Conservation (phyloP, 2,888 invertebrate species). For the Rhodophaea formosa region DNA sequence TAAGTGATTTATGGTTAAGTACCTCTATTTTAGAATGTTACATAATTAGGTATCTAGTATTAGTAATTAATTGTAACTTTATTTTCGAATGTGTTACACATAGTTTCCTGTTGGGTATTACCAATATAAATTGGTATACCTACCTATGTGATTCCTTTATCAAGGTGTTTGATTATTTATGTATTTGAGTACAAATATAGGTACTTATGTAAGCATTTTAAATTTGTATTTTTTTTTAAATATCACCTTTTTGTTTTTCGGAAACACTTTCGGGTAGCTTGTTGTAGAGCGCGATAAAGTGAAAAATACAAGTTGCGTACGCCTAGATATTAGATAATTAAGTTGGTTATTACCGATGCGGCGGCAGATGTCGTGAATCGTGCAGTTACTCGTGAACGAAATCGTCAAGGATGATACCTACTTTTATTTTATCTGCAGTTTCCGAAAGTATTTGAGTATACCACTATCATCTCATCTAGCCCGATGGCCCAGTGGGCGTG, state of each 20-base stretch:
- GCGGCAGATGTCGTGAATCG: conserved; percentile 46
- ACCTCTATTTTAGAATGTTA: not conserved
- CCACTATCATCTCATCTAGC: too few relatives aligned
- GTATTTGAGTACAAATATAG: too few relatives aligned
- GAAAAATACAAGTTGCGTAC: conserved; percentile 20
- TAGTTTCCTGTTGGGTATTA: too few relatives aligned
- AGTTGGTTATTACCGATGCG: conserved; percentile 27
- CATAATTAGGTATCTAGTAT: not conserved
- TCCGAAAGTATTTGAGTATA: too few relatives aligned
- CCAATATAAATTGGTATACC: too few relatives aligned
- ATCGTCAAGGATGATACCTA: not conserved
- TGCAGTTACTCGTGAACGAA: conserved; percentile 21
- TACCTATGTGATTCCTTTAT: too few relatives aligned
- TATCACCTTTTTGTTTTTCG: not conserved
- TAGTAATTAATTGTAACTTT: too few relatives aligned
- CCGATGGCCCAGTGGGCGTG: too few relatives aligned
- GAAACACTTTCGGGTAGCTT: conserved; percentile 17
- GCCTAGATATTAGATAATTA: conserved; percentile 28
- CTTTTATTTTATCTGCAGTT: not conserved
- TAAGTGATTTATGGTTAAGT: not conserved
- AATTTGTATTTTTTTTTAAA: not conserved
- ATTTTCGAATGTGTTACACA: too few relatives aligned
- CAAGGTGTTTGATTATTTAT: too few relatives aligned
- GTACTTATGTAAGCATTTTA: too few relatives aligned
- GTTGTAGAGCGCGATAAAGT: not conserved